These are phyloP conservation scores for Cydia amplana DNA, from an alignment of 1,140 invertebrate species.

Conservation along the genomic window DNA sequence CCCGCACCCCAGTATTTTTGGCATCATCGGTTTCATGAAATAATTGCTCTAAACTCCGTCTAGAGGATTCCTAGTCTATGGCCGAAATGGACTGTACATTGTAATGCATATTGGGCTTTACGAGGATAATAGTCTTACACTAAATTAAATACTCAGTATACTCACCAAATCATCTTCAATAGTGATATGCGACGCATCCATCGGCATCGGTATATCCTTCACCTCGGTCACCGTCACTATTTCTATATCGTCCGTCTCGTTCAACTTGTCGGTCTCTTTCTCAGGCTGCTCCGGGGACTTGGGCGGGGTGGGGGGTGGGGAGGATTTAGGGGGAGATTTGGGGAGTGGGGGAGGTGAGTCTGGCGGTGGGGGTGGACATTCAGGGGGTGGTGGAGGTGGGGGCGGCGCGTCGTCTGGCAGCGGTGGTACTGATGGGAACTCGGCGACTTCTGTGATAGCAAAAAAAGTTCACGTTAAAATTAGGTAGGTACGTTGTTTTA, in stretches of 20 bases:
- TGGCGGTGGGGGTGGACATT: slow-evolving; percentile 45
- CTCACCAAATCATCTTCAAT: slow-evolving; percentile 50
- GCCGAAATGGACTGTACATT: too few relatives aligned
- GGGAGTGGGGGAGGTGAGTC: slow-evolving; percentile 35
- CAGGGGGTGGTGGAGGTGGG: slow-evolving; percentile 61
- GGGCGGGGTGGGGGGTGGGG: not conserved
- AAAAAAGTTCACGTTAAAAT: not conserved
- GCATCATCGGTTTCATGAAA: too few relatives aligned
- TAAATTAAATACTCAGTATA: not conserved
- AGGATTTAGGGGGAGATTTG: slow-evolving; percentile 19
- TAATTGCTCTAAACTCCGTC: too few relatives aligned
- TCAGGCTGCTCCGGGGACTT: slow-evolving; percentile 13
- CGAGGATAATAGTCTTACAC: too few relatives aligned
- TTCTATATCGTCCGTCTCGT: slow-evolving; percentile 42
- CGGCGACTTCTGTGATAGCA: slow-evolving; percentile 50
- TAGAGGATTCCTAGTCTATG: too few relatives aligned
- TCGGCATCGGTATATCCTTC: slow-evolving; percentile 56
- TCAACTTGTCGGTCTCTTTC: slow-evolving; percentile 33
- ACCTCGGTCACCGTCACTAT: slow-evolving; percentile 51
- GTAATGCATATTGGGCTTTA: too few relatives aligned
- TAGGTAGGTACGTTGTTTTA: too few relatives aligned
- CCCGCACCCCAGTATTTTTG: too few relatives aligned
- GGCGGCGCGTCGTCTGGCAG: slow-evolving; percentile 76
- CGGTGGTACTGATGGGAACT: slow-evolving; percentile 78
- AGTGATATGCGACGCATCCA: slow-evolving; percentile 44